Conservation (phyloP, 2,113 vertebrate species). For the Prietella phreatophila region DNA sequence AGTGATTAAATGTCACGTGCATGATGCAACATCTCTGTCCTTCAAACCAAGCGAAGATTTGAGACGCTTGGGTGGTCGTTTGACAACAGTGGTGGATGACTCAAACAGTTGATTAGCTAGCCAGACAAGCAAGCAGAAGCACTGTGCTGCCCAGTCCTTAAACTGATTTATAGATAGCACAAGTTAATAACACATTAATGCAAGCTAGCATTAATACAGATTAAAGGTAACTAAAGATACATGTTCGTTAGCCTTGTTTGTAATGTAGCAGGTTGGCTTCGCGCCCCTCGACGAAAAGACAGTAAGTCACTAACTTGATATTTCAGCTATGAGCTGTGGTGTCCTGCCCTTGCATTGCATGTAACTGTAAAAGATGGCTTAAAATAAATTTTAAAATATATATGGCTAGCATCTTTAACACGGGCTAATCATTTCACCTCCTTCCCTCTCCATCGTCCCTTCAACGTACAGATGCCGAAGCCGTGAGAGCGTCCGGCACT, state of each 20-base stretch:
- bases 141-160: neutral
- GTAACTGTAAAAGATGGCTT: neutral
- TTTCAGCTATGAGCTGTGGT: neutral
- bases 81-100: neutral
- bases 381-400: neutral
- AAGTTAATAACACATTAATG: neutral
- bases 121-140: neutral
- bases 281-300: neutral
- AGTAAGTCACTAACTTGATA: neutral
- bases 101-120: neutral
- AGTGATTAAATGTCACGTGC: constrained; percentile 10
- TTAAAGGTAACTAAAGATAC: neutral
- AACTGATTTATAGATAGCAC: neutral
- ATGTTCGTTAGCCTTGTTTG: neutral
- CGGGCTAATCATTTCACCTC: neutral
- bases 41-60: neutral
- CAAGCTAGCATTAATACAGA: neutral
- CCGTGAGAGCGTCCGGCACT: neutral
- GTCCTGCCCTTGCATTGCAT: neutral
- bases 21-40: constrained; percentile 1
- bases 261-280: neutral
- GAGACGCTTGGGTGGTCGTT: neutral
- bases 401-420: neutral
- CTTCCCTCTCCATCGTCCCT: neutral
- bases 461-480: neutral